Base-by-base conservation (phyloP, 2,888 invertebrate species). In the Meghimatium bilineatum region DNA sequence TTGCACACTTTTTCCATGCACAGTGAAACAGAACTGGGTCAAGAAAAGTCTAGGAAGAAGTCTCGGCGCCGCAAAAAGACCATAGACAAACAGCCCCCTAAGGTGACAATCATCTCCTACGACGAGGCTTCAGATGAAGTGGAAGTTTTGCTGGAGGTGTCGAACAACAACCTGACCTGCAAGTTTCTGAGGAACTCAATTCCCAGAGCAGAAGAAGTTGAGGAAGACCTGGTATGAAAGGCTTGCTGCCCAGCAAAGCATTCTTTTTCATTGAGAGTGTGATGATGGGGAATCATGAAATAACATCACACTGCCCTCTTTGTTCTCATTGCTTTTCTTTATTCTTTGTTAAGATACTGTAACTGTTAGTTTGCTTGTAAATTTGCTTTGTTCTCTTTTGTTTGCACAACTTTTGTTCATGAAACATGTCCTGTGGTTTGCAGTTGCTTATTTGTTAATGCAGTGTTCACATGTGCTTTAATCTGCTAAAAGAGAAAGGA, bases 161-260 rank as follows among this genome's bases (percentile, higher is more conserved):
- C 97, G 91, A 97, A 98, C 94, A 96, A 98, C 93, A 97, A 97
- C 2, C 97, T 98, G 90, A 98, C 97, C 49, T 98, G 98, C 94
- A 97, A 97, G 94, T 98, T 98, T 93, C 97, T 97, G 93, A 95
- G 97, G 87, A 96, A 96, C 80, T 84, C 84, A 26, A 98, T 97
- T 92, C 97, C 97, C 90, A 96, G 97, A 90, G 97, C 98, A 0
- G 95, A 96, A 81, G 98, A 98, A 93, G 97, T 98, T 82, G 97
- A 98, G 60, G 97, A 96, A 89, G 97, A 98, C 93, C 94, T 98
- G 95, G 97, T 98, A 72, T 80, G 80, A 79, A 66, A 26, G 38
- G 52, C 76, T 74, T 74, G 72, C 72, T 74, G 72, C 72, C 72
- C 72, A 74, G 72, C 72, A 74, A 74, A 44, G 72, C 72, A 74